Conservation (phyloP, 2,797 vertebrate genomes). For the Thunnus albacares region DNA sequence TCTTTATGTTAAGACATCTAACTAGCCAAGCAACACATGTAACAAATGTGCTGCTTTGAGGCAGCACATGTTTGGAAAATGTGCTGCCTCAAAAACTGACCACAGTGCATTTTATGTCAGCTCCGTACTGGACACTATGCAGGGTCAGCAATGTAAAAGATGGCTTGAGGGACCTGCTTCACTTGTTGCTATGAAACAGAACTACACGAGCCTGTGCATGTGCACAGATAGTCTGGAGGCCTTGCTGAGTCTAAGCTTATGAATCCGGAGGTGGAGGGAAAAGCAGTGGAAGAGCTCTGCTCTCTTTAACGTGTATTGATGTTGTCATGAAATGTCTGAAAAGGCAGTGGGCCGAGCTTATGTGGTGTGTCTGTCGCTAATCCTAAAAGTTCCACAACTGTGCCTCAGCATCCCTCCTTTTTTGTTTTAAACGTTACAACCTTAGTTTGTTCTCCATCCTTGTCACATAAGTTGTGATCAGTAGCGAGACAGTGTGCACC, state of each 20-base stretch:
- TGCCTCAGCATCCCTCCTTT: background rate
- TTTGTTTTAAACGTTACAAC: slow-evolving; percentile 33
- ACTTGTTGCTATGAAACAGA: slow-evolving; percentile 90
- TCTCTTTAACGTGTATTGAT: slow-evolving; percentile 50
- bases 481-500: background rate
- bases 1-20: slow-evolving; percentile 24
- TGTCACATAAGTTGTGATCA: slow-evolving; percentile 12
- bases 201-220: slow-evolving; percentile 76
- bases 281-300: slow-evolving; percentile 59
- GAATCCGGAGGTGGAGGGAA: slow-evolving; percentile 84
- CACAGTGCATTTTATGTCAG: slow-evolving; percentile 16
- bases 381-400: slow-evolving; percentile 10
- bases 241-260: slow-evolving; percentile 81
- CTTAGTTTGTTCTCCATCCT: slow-evolving; percentile 16
- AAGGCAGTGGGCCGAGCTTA: slow-evolving; percentile 40
- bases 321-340: slow-evolving; percentile 58
- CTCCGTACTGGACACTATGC: slow-evolving; percentile 40
- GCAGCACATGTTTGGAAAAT: no score
- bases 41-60: no score
- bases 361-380: slow-evolving; percentile 24
- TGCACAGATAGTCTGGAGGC: slow-evolving; percentile 78
- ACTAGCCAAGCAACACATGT: background rate
- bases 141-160: slow-evolving; percentile 66
- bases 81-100: no score
- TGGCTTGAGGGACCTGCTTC: slow-evolving; percentile 68